Evolutionary conservation across 2,888 invertebrate species (phyloP).

Genomic region (Mamestra brassicae): DNA sequence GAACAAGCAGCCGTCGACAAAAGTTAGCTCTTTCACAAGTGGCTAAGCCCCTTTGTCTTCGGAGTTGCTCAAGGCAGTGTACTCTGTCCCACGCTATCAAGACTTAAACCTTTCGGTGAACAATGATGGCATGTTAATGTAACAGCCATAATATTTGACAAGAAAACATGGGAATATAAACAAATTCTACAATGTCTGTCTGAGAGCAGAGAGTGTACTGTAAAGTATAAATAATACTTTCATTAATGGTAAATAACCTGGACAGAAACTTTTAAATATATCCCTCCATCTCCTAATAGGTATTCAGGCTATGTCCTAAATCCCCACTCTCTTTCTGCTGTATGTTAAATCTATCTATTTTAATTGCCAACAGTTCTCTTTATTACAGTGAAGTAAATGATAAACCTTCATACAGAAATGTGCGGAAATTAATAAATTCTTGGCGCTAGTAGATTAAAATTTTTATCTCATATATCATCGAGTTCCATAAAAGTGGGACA

Average conservation of each 20-base stretch:
- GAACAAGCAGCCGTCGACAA: neutral
- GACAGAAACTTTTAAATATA: neutral
- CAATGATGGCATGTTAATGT: constrained; percentile 7
- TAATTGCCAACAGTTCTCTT: neutral
- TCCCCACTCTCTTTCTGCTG: neutral
- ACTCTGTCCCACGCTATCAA: neutral
- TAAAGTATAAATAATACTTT: neutral
- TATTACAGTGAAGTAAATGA: neutral
- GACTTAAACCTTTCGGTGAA: neutral
- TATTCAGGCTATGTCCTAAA: no score
- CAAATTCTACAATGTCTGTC: neutral
- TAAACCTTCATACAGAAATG: neutral
- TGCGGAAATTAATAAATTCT: neutral
- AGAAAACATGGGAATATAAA: constrained; percentile 9
- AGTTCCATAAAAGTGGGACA: neutral
- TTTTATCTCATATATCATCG: neutral
- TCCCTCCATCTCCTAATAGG: no score
- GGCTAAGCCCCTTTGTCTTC: neutral
- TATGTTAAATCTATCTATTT: no score
- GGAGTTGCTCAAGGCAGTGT: constrained; percentile 3
- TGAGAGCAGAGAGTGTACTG: neutral
- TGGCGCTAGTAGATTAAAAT: neutral
- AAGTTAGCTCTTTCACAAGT: neutral
- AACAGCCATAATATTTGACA: neutral
- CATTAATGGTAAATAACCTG: neutral